Conservation (phyloP, 2,113 vertebrate species). For the Scopus umbretta region DNA sequence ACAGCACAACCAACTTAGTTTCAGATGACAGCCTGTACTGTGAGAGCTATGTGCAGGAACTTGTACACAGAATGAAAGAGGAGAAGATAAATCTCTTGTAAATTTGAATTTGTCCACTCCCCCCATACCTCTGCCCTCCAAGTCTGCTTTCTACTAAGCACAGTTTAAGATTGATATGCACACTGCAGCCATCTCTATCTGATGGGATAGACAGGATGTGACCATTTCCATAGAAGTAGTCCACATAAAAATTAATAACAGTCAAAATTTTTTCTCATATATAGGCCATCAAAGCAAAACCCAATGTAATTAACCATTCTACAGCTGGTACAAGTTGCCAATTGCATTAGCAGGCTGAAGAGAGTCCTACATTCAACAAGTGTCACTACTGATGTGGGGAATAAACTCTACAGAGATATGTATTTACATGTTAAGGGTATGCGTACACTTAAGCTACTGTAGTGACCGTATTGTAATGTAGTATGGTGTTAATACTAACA, state of each 20-base stretch:
- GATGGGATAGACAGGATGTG: background rate
- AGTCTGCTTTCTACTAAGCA: background rate
- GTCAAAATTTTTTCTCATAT: background rate
- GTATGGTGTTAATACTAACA: background rate
- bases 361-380: background rate
- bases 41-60: background rate
- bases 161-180: background rate
- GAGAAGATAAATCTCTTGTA: background rate
- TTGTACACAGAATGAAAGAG: background rate
- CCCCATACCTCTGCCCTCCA: background rate
- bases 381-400: background rate
- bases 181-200: background rate
- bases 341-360: background rate
- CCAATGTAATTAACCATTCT: background rate
- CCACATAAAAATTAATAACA: background rate
- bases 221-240: background rate
- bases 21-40: background rate
- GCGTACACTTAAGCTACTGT: background rate
- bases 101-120: background rate
- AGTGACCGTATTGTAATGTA: background rate
- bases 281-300: background rate
- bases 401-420: background rate
- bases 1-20: background rate
- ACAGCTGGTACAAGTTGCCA: background rate
- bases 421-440: background rate